Conservation (phyloP, 2,113 vertebrate genomes). For the Pampusana beccarii region DNA sequence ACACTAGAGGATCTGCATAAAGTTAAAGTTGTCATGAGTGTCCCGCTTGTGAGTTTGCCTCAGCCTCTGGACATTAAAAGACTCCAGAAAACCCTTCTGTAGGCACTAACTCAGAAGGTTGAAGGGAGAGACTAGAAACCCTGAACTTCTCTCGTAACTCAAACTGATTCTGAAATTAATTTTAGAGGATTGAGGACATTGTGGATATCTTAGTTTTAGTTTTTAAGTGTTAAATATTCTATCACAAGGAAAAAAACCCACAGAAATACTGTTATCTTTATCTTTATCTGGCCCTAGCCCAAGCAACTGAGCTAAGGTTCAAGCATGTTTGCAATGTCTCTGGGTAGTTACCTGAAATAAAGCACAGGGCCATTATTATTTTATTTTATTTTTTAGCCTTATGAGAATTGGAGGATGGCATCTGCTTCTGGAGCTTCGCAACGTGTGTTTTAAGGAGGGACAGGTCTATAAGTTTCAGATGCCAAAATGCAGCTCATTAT, state of each 20-base stretch:
- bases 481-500: background rate
- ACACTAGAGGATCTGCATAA: background rate
- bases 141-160: background rate
- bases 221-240: background rate
- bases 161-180: background rate
- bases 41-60: background rate
- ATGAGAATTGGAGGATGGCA: background rate
- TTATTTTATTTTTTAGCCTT: background rate
- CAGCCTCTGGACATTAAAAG: fast-evolving
- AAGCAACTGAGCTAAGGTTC: background rate
- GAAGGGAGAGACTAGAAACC: background rate
- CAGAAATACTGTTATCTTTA: background rate
- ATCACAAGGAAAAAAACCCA: background rate
- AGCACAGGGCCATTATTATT: background rate
- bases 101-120: background rate
- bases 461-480: background rate
- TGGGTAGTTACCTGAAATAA: background rate
- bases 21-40: background rate
- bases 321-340: background rate
- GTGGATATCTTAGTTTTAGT: background rate
- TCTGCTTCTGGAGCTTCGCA: background rate
- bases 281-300: background rate
- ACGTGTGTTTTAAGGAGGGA: background rate
- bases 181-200: background rate
- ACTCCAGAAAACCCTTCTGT: background rate